Conservation (phyloP, 1,140 invertebrate species). For the Drosophila insularis region DNA sequence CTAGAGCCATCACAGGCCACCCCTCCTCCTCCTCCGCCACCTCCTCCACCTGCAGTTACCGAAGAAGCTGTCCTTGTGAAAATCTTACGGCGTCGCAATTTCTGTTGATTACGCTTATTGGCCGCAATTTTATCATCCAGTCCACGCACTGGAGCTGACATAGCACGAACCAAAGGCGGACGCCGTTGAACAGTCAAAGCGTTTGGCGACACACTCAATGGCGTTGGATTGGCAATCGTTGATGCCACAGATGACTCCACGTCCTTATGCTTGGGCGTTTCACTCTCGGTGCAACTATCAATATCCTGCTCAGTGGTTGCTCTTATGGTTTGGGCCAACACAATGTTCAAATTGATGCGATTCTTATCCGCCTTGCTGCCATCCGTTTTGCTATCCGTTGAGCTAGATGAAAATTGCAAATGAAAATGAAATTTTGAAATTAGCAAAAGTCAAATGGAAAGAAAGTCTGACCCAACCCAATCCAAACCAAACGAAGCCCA, state of each 20-base stretch:
- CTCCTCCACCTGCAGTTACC: constrained; percentile 25
- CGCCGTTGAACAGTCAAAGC: constrained; percentile 71
- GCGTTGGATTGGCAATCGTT: neutral
- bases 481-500: too few relatives aligned
- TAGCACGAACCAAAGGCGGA: constrained; percentile 79
- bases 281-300: constrained; percentile 45
- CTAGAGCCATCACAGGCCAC: constrained; percentile 8
- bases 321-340: constrained; percentile 71
- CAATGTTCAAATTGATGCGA: constrained; percentile 79
- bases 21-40: constrained; percentile 7
- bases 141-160: constrained; percentile 80
- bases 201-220: constrained; percentile 44
- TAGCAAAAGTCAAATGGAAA: constrained; percentile 29
- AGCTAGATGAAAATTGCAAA: constrained; percentile 11
- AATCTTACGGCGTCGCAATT: constrained; percentile 72
- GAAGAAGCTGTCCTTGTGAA: constrained; percentile 56
- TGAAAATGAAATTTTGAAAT: constrained; percentile 16
- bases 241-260: neutral
- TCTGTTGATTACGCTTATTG: constrained; percentile 70
- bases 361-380: constrained; percentile 65
- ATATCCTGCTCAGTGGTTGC: constrained; percentile 68
- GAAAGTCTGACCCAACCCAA: constrained; percentile 41
- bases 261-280: constrained; percentile 14
- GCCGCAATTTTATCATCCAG: constrained; percentile 68
- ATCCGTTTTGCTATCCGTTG: constrained; percentile 48